Percentiles rank a stretch among this genome's conserved stretches.
These are phyloP conservation scores for Epinotia bilunana DNA, from an alignment of 2,888 invertebrate genomes.

Conservation along the genomic window DNA sequence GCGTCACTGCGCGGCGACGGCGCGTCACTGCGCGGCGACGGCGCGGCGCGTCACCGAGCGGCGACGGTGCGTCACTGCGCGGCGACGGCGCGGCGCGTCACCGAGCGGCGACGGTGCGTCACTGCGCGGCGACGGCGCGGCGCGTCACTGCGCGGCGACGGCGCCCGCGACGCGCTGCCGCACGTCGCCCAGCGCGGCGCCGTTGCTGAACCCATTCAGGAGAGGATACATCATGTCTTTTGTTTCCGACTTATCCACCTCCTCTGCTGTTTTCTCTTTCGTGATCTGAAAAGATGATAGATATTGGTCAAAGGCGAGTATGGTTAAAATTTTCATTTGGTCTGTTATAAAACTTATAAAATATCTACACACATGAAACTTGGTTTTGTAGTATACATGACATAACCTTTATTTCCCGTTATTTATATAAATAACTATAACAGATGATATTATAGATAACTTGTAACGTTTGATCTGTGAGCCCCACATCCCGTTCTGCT, in stretches of 20 bases:
- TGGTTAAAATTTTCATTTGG: no score
- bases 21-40: conserved; percentile 71
- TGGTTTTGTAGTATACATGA: no score
- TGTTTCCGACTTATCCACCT: conserved; percentile 62
- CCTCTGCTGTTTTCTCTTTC: conserved; percentile 63
- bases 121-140: conserved; percentile 70
- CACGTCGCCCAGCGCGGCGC: conserved; percentile 71
- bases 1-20: background rate
- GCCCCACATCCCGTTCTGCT: background rate
- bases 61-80: conserved; percentile 61
- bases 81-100: conserved; percentile 77
- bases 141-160: conserved; percentile 71
- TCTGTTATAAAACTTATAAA: no score
- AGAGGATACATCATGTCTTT: conserved; percentile 71
- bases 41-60: background rate
- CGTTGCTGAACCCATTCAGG: conserved; percentile 77
- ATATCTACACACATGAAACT: no score
- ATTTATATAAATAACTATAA: no score
- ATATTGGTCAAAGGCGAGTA: background rate
- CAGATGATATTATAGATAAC: no score
- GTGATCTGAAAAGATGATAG: conserved; percentile 53
- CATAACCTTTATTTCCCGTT: no score
- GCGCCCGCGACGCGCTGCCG: conserved; percentile 79
- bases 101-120: no score
- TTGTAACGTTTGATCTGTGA: background rate